These are phyloP conservation scores for Mercenaria mercenaria DNA, from an alignment of 1,140 invertebrate species.

Conservation along the genomic window DNA sequence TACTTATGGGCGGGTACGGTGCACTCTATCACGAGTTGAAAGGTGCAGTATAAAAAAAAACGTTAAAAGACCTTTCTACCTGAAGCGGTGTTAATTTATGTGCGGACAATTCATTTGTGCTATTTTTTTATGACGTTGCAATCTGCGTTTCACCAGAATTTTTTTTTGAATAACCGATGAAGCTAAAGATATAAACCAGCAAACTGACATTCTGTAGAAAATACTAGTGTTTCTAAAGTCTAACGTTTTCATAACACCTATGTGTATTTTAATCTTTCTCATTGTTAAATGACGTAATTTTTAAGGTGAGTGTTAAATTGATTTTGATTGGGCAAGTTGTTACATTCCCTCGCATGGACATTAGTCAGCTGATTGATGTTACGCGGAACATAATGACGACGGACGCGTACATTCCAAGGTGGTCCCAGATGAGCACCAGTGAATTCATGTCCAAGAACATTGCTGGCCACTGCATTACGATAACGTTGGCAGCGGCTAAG, in stretches of 20 bases:
- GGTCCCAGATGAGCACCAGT: not conserved
- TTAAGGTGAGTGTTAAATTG: conserved; percentile 17
- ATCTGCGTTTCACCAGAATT: no score
- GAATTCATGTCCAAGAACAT: not conserved
- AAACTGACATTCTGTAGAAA: no score
- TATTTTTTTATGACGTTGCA: no score
- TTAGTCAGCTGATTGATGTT: conserved; percentile 12
- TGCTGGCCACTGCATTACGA: not conserved
- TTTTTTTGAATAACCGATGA: no score
- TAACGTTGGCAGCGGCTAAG: not conserved
- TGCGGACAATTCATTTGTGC: no score
- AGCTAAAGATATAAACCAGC: no score
- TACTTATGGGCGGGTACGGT: no score
- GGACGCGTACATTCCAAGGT: not conserved
- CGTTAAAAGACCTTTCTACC: no score
- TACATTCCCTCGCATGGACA: not conserved
- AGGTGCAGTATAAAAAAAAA: no score
- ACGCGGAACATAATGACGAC: not conserved
- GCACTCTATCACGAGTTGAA: no score
- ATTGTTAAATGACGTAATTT: not conserved
- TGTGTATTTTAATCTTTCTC: conserved; percentile 3
- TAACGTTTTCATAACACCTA: not conserved
- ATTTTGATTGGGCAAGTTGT: conserved; percentile 25
- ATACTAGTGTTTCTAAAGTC: no score
- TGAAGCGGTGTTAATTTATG: no score